Base-by-base conservation (phyloP, 2,113 vertebrate species). In the Pomatostomus ruficeps region DNA sequence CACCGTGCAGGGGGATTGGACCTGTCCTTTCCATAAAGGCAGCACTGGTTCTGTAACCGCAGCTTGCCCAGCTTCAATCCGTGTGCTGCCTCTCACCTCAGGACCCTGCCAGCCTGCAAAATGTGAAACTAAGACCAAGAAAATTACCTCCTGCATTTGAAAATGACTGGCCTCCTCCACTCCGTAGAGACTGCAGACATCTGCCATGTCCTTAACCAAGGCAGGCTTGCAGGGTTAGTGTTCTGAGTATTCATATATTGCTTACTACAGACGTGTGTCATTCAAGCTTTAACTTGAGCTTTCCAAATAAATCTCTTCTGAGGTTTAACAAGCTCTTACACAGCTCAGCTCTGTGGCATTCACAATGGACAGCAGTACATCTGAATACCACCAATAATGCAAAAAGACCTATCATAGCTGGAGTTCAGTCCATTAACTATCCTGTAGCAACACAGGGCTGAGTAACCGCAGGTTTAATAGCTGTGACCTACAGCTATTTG, bases 1-100 rank as follows among this genome's bases (percentile, higher is more conserved):
- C 61, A 31, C 29, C 0, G 0, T 5, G n/a, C 6, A 2, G 49
- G n/a, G 21, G 16, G 26, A 26, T 2, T 13, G 28, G 55, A 46
- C 4, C 54, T 18, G 36, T 6, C 23, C 48, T 5, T 49, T 26
- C 49, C 0, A 0, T 31, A 28, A 28, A 38, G n/a, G 63, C 79
- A 80, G 48, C 43, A 38, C 6, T 4, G 2, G 18, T 20, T 57
- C 74, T 42, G 45, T 1, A 2, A 52, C 23, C 1, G 0, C n/a
- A 48, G 55, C 15, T 70, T 6, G 4, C 24, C 54, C 83, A 43
- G 55, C 40, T 67, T 23, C 0, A 0, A n/a, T 17, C 35, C 36
- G 66, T 11, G 12, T 0, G 0, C 35, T 52, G 48, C 20, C 48
- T 46, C 33, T 33, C 76, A 84, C 46, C 42, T 49, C 16, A 0